Conservation (phyloP, 2,888 invertebrate species). For the Antheraea assamensis region DNA sequence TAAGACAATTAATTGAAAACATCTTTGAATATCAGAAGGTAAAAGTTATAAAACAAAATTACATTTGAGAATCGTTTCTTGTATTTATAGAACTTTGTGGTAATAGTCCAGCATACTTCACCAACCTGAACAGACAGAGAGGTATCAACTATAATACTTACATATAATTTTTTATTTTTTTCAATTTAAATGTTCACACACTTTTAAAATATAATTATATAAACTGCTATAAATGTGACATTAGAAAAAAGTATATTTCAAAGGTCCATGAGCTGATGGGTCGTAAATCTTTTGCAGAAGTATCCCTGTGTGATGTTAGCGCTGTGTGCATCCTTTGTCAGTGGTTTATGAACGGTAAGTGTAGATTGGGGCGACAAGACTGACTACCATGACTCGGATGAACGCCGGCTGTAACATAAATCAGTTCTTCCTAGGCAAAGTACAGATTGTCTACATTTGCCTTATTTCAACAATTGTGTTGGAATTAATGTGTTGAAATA, state of each 20-base stretch:
- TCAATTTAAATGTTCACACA: conserved; percentile 38
- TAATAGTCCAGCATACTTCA: conserved; percentile 83
- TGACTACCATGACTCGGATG: conserved; percentile 63
- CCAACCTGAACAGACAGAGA: conserved; percentile 82
- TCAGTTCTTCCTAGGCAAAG: conserved; percentile 65
- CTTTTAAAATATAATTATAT: conserved; percentile 44
- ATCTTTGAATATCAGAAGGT: conserved; percentile 62
- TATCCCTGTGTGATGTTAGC: conserved; percentile 86
- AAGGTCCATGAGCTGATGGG: conserved; percentile 84
- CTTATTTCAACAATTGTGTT: conserved; percentile 57
- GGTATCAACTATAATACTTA: conserved; percentile 80
- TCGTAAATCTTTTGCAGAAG: conserved; percentile 91
- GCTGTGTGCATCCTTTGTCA: conserved; percentile 85
- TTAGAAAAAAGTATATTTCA: conserved; percentile 43
- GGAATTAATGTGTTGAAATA: conserved; percentile 53
- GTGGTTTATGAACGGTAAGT: conserved; percentile 86
- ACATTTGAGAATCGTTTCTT: conserved; percentile 83
- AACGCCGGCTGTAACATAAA: conserved; percentile 50
- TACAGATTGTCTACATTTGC: conserved; percentile 60
- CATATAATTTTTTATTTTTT: conserved; percentile 55
- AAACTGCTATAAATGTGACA: conserved; percentile 30
- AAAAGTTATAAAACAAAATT: conserved; percentile 66
- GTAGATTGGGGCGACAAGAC: conserved; percentile 77
- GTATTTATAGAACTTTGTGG: conserved; percentile 84
- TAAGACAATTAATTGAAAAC: conserved; percentile 30